Base-by-base conservation (phyloP, 2,113 vertebrate species). In the Microcebus lehilahytsara region DNA sequence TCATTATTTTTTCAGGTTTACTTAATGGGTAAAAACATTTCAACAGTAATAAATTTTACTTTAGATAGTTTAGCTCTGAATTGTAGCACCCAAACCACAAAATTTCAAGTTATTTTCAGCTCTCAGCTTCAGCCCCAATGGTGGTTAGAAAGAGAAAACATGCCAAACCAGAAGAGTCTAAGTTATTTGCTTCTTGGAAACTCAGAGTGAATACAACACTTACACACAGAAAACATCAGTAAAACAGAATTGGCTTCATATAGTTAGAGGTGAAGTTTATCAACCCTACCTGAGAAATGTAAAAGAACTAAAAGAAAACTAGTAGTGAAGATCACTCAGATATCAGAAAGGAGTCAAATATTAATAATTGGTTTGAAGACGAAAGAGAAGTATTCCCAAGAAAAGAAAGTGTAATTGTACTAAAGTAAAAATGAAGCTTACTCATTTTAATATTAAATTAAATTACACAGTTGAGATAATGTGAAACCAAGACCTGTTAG, bases 71-170 rank as follows among this genome's bases (percentile, higher is more conserved):
- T 97, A 92, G 95, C 92, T 89, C 90, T 97, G 95, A 98, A 74
- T 84, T 97, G 78, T 96, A 91, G 88, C 93, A 97, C 92, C 80
- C 86, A 98, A 96, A 98, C 98, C 98, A 98, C 98, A 98, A 97
- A 97, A 98, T 96, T 97, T 98, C 97, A 98, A 98, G 97, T 95
- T 97, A 93, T 66, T 67, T 97, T 98, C 88, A 62, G 64, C 97
- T 98, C 97, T 95, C 95, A 97, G 96, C 85, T 98, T 97, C 98
- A 98, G 95, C 89, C 49, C 81, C 96, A 96, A 25, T 22, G 83
- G 89, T 74, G 96, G 96, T 97, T 96, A 97, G 67, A 84, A 71
- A 96, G 83, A 97, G 92, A 96, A 53, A 30, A 6, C 8, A 46
- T 86, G 94, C 91, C 9, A 30, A 97, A 96, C 97, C 94, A 96